A percentile compares a stretch with the other conserved stretches of the same genome.
Evolutionary conservation across 2,113 vertebrate species (phyloP).

Genomic region (Nothoprocta perdicaria): DNA sequence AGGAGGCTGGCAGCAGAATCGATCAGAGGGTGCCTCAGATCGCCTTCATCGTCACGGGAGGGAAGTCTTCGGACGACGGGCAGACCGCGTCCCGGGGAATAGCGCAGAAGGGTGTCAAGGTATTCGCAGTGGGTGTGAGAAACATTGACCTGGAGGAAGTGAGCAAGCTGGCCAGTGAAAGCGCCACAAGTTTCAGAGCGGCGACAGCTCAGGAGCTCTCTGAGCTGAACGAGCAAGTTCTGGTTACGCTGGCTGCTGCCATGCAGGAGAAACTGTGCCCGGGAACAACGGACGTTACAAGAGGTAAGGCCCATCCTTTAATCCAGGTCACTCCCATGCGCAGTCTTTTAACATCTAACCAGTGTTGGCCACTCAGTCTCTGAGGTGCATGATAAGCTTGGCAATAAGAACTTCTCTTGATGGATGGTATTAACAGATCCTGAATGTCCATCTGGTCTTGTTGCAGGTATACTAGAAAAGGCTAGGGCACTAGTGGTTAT

Average conservation of each 20-base stretch:
- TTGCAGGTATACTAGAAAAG: neutral
- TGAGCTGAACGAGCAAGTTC: constrained; percentile 90
- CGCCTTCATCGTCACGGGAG: constrained; percentile 89
- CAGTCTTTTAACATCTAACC: neutral
- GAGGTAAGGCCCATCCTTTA: constrained; percentile 66
- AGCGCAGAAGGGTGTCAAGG: constrained; percentile 79
- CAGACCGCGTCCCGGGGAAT: constrained; percentile 84
- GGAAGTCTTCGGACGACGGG: constrained; percentile 84
- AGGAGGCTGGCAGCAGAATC: constrained; percentile 86
- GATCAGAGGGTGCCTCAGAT: constrained; percentile 90
- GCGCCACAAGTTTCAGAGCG: constrained; percentile 82
- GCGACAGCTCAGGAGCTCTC: constrained; percentile 83
- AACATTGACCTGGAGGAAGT: constrained; percentile 83
- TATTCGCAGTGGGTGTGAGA: constrained; percentile 88
- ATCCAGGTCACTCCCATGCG: neutral
- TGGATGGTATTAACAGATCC: neutral
- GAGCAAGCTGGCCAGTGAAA: constrained; percentile 83
- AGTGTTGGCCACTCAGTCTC: neutral
- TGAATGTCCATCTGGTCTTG: neutral
- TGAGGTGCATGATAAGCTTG: neutral
- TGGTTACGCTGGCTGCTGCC: constrained; percentile 85
- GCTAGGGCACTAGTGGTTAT: accelerated
- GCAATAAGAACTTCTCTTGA: neutral
- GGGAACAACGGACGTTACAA: constrained; percentile 49
- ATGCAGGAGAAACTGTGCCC: constrained; percentile 85